These are phyloP conservation scores for Calephelis nemesis DNA, from an alignment of 1,140 invertebrate species.

Conservation along the genomic window DNA sequence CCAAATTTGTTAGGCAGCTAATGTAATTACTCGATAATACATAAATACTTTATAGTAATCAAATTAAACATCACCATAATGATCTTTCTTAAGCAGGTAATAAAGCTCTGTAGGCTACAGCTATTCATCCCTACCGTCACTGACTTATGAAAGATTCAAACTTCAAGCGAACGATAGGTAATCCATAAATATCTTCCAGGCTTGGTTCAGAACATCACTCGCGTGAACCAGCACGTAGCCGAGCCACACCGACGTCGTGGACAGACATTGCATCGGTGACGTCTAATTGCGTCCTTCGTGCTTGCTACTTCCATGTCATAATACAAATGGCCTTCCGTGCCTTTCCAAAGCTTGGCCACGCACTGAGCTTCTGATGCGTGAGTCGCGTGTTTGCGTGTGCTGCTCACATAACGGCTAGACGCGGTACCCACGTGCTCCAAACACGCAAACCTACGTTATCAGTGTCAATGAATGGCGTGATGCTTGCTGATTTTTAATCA, in stretches of 20 bases:
- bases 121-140: too few species aligned
- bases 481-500: conserved; percentile 42
- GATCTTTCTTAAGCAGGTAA: too few species aligned
- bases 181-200: too few species aligned
- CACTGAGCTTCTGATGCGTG: conserved; percentile 35
- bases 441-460: conserved; percentile 36
- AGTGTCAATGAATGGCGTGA: conserved; percentile 48
- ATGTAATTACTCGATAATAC: too few species aligned
- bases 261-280: neutral
- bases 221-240: too few species aligned
- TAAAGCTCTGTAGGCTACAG: too few species aligned
- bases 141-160: too few species aligned
- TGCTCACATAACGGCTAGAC: conserved; percentile 34
- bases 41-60: too few species aligned
- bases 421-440: conserved; percentile 35
- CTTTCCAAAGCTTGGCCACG: conserved; percentile 31
- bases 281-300: conserved; percentile 12
- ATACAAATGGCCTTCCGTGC: conserved; percentile 23
- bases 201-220: too few species aligned
- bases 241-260: neutral
- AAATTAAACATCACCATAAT: too few species aligned
- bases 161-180: too few species aligned
- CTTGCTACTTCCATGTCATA: conserved; percentile 8
- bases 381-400: conserved; percentile 37
- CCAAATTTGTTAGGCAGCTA: too few species aligned